phyloP scores from a whole-genome alignment of 2,797 vertebrate species.

The Tokudaia muenninki region DNA sequence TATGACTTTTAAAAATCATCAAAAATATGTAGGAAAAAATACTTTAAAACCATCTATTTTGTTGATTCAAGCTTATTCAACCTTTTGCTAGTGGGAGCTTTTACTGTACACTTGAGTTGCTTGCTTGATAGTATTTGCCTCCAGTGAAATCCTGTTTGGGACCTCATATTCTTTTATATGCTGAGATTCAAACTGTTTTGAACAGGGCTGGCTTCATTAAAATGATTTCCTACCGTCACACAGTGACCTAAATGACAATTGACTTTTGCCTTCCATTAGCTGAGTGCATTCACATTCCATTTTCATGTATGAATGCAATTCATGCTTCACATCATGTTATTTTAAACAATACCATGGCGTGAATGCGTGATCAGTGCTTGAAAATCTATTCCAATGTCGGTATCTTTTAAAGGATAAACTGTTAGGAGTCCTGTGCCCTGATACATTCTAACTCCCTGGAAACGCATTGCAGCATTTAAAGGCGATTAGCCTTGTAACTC shows the following conservation, averaged over 20 bases:
- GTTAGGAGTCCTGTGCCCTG: constrained; percentile 48
- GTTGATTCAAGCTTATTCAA: constrained; percentile 83
- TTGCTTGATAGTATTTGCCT: constrained; percentile 82
- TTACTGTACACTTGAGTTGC: constrained; percentile 80
- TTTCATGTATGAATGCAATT: constrained; percentile 81
- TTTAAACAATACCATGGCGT: constrained; percentile 75
- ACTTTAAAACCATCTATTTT: constrained; percentile 79
- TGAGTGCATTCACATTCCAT: constrained; percentile 77
- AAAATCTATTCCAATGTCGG: constrained; percentile 66
- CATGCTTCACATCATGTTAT: constrained; percentile 76
- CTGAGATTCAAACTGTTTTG: constrained; percentile 81
- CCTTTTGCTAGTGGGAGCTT: constrained; percentile 82
- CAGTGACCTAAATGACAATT: constrained; percentile 82
- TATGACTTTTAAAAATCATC: constrained; percentile 75
- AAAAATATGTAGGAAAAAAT: constrained; percentile 73
- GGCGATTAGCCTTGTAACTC: constrained; percentile 56
- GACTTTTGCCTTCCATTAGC: constrained; percentile 83
- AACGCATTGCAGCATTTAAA: constrained; percentile 64
- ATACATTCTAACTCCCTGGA: constrained; percentile 41
- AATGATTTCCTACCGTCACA: constrained; percentile 82
- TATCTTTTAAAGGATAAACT: constrained; percentile 73
- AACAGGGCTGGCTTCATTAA: constrained; percentile 84
- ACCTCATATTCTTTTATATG: constrained; percentile 81
- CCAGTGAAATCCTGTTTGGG: constrained; percentile 83
- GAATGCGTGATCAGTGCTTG: constrained; percentile 57